Evolutionary conservation across 2,888 invertebrate species (phyloP), one percentile per base, ranked within the genome.

Genomic region (Charanyca ferruginea): DNA sequence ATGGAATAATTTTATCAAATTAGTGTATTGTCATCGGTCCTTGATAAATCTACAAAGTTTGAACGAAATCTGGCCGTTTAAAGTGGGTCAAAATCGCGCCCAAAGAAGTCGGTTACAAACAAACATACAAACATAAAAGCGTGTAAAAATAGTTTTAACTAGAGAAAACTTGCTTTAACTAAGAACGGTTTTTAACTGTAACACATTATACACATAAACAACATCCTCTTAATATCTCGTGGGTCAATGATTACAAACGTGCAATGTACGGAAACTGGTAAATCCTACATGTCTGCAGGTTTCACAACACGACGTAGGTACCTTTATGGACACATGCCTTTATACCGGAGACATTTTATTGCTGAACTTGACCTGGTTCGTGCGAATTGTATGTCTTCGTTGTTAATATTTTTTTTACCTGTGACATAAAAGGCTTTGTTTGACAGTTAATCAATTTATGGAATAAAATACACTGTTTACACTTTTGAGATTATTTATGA

Each of bases 311-410:
- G 52, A 38, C 13, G 47, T 13, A 23, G 5, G 18, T 28, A 49
- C 52, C 11, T 69, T 61, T 68, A 68, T 41, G 52, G 57, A 32
- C 61, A 32, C 61, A 55, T 58, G 44, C 61, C 51, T 52, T 66
- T 18, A 59, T 66, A 59, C 54, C 42, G 16, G 41, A 48, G 54
- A 59, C 63, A 62, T 48, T 65, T 76, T 68, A 61, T 51, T 47
- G 11, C 38, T 45, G 61, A 74, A 64, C 77, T 77, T 77, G 77
- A 71, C 77, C 79, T 2, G 47, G 48, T 64, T 78, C 53, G 65
- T 47, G 47, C n/a, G 18, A 38, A 51, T 48, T 54, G 45, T 57
- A 52, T 73, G 28, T 52, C 35, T 57, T 52, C 4, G 20, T 11
- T 57, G 42, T 44, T 59, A 35, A 22, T 8, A 25, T 49, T 61